Evolutionary conservation across 2,113 vertebrate species (phyloP).

Genomic region (Paedocypris sp.): DNA sequence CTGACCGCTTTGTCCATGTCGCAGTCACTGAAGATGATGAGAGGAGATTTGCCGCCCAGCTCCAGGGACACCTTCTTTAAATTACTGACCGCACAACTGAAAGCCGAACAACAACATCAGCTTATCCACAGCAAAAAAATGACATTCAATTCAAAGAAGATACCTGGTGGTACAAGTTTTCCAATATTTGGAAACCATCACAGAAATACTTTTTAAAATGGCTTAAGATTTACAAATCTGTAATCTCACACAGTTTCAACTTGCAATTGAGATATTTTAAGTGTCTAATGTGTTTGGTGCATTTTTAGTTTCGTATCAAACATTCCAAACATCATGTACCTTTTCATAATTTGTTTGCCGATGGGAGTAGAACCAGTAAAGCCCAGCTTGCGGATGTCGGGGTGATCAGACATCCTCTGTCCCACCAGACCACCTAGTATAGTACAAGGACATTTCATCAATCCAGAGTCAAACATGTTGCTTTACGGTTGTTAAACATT

Average conservation of each 20-base stretch:
- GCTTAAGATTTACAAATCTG: too few species aligned
- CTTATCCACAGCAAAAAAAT: too few species aligned
- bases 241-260: too few species aligned
- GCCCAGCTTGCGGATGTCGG: conserved; percentile 73
- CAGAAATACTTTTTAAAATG: too few species aligned
- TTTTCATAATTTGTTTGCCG: conserved; percentile 84
- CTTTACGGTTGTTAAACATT: too few species aligned
- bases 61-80: conserved; percentile 85
- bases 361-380: conserved; percentile 81
- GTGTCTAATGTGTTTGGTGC: too few species aligned
- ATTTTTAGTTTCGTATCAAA: too few species aligned
- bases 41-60: conserved; percentile 80
- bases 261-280: too few species aligned
- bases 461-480: neutral
- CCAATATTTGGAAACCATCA: too few species aligned
- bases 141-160: too few species aligned
- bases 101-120: conserved; percentile 31
- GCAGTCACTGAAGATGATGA: conserved; percentile 80
- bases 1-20: conserved; percentile 78
- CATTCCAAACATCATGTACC: conserved; percentile 52
- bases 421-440: conserved; percentile 66
- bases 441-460: neutral
- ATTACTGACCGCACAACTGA: conserved; percentile 75
- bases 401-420: conserved; percentile 74
- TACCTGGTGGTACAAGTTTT: too few species aligned